phyloP scores from a whole-genome alignment of 2,797 vertebrate species.

The Choloepus didactylus region DNA sequence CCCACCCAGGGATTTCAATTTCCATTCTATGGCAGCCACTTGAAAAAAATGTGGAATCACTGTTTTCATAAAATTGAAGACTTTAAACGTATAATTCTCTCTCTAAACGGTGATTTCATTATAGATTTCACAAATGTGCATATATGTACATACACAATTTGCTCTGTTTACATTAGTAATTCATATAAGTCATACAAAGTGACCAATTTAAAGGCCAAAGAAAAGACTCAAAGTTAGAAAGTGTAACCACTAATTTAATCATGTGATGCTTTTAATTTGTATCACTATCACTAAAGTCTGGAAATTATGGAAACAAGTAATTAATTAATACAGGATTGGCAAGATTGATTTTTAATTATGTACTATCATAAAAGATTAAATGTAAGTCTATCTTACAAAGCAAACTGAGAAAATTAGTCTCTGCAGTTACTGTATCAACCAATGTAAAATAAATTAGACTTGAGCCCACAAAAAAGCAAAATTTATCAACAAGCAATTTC shows the following conservation, averaged over 20 bases:
- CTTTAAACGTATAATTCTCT: constrained; percentile 78
- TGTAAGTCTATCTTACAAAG: constrained; percentile 19
- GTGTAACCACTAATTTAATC: constrained; percentile 43
- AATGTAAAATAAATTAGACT: background rate
- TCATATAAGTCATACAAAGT: constrained; percentile 66
- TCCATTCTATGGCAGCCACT: constrained; percentile 76
- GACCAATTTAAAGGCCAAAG: constrained; percentile 60
- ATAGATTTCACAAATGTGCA: constrained; percentile 73
- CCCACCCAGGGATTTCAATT: constrained; percentile 79
- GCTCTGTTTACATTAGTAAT: constrained; percentile 76
- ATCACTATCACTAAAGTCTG: constrained; percentile 19
- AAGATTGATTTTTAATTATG: constrained; percentile 39
- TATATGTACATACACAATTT: constrained; percentile 50
- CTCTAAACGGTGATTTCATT: constrained; percentile 73
- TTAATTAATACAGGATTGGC: constrained; percentile 6
- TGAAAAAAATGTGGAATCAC: constrained; percentile 78
- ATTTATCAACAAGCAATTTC: background rate
- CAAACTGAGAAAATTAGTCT: constrained; percentile 26
- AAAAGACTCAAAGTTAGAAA: constrained; percentile 50
- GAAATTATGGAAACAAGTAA: constrained; percentile 35
- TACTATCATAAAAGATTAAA: constrained; percentile 2
- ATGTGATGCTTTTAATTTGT: constrained; percentile 59
- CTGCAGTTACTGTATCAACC: background rate
- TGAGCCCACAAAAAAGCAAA: constrained; percentile 4
- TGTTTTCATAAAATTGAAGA: constrained; percentile 81